phyloP scores from a whole-genome alignment of 2,113 vertebrate species.

The Alligator mississippiensis region DNA sequence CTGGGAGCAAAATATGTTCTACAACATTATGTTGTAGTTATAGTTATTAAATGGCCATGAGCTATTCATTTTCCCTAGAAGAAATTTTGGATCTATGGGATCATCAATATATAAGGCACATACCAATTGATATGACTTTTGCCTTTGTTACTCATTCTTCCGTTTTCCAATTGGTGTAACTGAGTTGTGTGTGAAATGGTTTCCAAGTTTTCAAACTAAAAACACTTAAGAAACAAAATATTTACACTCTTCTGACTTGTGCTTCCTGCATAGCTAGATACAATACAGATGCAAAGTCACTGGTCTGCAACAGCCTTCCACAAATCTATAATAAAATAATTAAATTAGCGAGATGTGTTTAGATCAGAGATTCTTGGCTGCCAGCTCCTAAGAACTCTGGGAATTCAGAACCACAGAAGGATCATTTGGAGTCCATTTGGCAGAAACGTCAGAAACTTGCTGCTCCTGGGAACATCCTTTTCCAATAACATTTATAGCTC shows the following conservation, averaged over 20 bases:
- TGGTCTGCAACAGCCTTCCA: conserved; percentile 78
- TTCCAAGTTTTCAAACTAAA: conserved; percentile 79
- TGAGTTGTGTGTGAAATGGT: conserved; percentile 68
- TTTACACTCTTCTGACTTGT: conserved; percentile 76
- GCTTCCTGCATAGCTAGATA: conserved; percentile 79
- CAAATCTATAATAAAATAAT: conserved; percentile 89
- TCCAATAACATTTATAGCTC: conserved; percentile 89
- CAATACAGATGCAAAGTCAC: conserved; percentile 83
- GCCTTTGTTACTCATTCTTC: conserved; percentile 47
- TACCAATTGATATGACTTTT: conserved; percentile 40
- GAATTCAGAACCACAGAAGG: conserved; percentile 85
- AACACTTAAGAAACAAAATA: conserved; percentile 82
- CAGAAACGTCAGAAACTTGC: conserved; percentile 83
- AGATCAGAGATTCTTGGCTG: conserved; percentile 85
- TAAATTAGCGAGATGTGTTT: conserved; percentile 88
- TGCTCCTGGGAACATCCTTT: conserved; percentile 87
- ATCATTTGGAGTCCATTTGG: conserved; percentile 88
- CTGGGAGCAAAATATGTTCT: neutral
- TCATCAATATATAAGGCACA: neutral
- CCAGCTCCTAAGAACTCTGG: conserved; percentile 83
- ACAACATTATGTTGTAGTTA: neutral
- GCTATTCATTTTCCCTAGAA: neutral
- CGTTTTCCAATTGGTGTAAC: conserved; percentile 46
- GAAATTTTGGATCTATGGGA: neutral
- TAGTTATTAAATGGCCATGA: neutral